Evolutionary conservation across 2,888 invertebrate genomes (phyloP).

Genomic region (Ectemnius continuus): DNA sequence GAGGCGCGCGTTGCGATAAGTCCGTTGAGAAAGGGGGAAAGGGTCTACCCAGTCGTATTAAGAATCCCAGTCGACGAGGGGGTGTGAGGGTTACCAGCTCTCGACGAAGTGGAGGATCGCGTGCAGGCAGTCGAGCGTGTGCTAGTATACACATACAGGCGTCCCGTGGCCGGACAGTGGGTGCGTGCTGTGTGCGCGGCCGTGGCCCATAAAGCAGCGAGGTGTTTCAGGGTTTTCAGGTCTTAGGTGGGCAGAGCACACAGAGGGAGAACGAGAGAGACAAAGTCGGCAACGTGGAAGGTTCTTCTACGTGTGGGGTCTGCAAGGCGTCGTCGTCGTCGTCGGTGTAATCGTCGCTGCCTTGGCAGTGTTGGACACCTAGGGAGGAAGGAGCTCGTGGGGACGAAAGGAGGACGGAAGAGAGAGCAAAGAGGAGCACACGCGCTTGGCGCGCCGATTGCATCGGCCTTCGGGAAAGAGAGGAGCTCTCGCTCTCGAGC

Average conservation of each 20-base stretch:
- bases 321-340: constrained; percentile 12
- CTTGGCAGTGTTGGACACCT: constrained; percentile 7
- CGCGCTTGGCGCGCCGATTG: constrained; percentile 14
- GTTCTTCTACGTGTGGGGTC: constrained; percentile 27
- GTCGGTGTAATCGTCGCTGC: constrained; percentile 9
- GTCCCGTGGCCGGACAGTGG: constrained; percentile 4
- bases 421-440: constrained; percentile 14
- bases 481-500: constrained; percentile 1
- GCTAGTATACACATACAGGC: neutral
- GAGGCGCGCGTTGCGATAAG: no score
- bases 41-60: no score
- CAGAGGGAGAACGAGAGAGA: constrained; percentile 20
- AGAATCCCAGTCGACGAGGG: no score
- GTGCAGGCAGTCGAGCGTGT: neutral
- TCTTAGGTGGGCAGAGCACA: constrained; percentile 23
- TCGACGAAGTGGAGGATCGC: neutral
- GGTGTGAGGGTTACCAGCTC: no score
- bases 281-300: neutral
- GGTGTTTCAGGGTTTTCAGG: constrained; percentile 32
- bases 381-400: constrained; percentile 18
- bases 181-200: constrained; percentile 3
- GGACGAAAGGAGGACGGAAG: constrained; percentile 24
- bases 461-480: constrained; percentile 10
- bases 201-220: constrained; percentile 21
- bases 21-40: no score